phyloP scores from a whole-genome alignment of 1,140 invertebrate species.

The Penaeus indicus region DNA sequence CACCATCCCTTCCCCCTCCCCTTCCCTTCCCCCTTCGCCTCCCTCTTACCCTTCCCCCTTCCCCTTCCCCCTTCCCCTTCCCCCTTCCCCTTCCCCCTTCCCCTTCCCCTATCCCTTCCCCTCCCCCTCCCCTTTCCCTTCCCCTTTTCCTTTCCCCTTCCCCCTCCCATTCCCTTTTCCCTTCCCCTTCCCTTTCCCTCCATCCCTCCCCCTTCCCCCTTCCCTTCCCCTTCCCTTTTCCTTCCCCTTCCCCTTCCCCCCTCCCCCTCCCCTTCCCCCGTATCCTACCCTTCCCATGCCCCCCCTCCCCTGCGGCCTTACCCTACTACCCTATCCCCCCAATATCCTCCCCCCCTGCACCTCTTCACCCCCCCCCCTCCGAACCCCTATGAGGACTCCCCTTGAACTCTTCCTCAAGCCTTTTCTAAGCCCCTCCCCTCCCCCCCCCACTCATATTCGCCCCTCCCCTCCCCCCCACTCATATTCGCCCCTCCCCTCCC shows the following conservation, averaged over 20 bases:
- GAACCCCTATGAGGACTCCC: too few relatives aligned
- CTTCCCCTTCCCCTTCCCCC: background rate
- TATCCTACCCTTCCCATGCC: background rate
- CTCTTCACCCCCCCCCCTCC: background rate
- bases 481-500: too few relatives aligned
- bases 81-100: background rate
- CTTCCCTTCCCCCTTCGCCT: background rate
- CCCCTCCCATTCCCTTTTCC: background rate
- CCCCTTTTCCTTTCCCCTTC: background rate
- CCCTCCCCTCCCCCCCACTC: too few relatives aligned
- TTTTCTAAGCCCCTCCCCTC: too few relatives aligned
- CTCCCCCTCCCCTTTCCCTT: background rate
- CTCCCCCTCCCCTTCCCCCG: background rate
- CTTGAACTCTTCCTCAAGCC: too few relatives aligned
- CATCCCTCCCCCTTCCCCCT: background rate
- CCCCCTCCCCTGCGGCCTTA: background rate
- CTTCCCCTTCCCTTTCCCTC: background rate
- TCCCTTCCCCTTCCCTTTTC: background rate
- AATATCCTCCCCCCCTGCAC: constrained; percentile 15
- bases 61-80: background rate
- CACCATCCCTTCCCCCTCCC: background rate
- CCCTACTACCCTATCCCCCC: constrained; percentile 1
- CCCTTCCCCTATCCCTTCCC: background rate
- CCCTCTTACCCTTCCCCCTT: background rate
- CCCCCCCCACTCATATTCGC: too few relatives aligned